A percentile compares a stretch with the other conserved stretches of the same genome.
Evolutionary conservation across 2,113 vertebrate species (phyloP).

Genomic region (Myiozetetes cayanensis): DNA sequence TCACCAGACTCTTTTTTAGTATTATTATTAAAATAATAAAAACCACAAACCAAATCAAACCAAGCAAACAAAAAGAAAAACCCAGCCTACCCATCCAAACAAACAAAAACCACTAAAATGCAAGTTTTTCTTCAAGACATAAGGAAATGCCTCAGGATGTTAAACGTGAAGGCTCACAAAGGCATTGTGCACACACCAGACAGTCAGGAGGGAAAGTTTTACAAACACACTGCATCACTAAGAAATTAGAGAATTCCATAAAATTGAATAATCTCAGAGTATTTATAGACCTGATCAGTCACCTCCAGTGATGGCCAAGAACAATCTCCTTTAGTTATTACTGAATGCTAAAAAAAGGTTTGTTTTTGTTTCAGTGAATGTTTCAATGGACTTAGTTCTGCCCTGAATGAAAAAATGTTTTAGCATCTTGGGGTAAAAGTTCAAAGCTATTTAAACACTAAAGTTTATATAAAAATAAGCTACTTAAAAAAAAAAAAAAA

Average conservation of each 20-base stretch:
- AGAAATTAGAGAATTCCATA: not conserved
- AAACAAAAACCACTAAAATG: not conserved
- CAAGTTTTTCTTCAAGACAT: not conserved
- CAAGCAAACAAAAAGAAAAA: not conserved
- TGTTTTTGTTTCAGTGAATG: not conserved
- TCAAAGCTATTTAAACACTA: not conserved
- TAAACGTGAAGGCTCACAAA: not conserved
- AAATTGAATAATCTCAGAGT: not conserved
- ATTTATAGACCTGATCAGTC: not conserved
- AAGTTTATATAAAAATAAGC: accelerated
- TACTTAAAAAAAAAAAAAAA: too few species aligned
- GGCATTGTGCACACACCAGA: not conserved
- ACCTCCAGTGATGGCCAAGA: not conserved
- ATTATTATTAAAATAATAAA: not conserved
- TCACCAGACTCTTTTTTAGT: not conserved
- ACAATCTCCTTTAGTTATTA: not conserved
- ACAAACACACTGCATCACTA: not conserved
- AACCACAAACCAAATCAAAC: not conserved
- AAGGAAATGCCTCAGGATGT: not conserved
- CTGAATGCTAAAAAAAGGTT: not conserved
- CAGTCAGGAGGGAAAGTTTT: too few species aligned
- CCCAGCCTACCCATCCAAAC: not conserved
- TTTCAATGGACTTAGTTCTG: not conserved
- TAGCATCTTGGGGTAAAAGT: not conserved
- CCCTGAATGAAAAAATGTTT: not conserved